Percentiles rank a stretch among this genome's conserved stretches.
These are phyloP conservation scores for Oncorhynchus kisutch DNA, from an alignment of 2,113 vertebrate genomes.

Conservation along the genomic window DNA sequence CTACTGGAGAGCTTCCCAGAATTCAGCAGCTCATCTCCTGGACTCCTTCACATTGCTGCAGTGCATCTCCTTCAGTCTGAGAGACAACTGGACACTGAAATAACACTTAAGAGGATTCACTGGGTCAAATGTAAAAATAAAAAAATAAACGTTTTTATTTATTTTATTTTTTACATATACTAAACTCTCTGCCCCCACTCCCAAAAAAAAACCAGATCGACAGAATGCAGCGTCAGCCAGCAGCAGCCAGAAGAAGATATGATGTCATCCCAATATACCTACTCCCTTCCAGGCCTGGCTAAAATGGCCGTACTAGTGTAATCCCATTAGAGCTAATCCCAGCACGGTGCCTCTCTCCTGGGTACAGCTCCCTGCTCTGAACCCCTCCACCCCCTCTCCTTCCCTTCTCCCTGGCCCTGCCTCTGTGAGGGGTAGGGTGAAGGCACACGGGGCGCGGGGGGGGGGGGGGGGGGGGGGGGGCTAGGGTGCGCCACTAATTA, in stretches of 20 bases:
- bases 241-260: neutral
- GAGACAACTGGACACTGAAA: neutral
- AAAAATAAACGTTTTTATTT: too few species aligned
- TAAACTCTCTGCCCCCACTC: neutral
- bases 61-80: neutral
- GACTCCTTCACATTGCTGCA: neutral
- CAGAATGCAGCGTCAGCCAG: neutral
- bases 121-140: neutral
- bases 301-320: conserved; percentile 7
- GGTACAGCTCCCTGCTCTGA: neutral
- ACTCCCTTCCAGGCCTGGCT: neutral
- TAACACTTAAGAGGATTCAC: neutral
- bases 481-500: neutral
- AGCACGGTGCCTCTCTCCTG: neutral
- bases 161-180: neutral
- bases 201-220: neutral
- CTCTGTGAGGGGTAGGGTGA: neutral
- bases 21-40: conserved; percentile 54
- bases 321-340: conserved; percentile 20
- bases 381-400: neutral
- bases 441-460: neutral
- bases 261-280: neutral
- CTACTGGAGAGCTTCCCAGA: conserved; percentile 51
- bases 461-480: neutral
- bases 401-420: neutral